phyloP scores from a whole-genome alignment of 2,888 invertebrate species.

The Merodon equestris region DNA sequence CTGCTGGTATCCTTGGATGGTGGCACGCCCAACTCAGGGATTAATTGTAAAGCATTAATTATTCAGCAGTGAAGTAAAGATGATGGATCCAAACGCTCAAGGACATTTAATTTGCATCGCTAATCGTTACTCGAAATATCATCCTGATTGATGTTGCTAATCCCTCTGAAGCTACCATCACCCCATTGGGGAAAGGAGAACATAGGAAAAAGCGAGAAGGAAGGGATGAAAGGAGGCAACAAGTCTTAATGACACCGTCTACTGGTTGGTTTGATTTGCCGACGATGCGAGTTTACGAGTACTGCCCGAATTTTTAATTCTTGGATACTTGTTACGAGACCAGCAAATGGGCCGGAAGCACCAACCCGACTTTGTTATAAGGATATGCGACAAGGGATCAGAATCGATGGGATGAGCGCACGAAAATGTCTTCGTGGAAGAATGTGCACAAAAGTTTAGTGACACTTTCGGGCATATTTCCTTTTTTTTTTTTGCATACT shows the following conservation, averaged over 20 bases:
- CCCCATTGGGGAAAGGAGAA: too few relatives aligned
- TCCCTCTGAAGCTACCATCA: constrained; percentile 24
- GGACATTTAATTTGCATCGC: constrained; percentile 68
- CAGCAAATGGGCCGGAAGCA: not conserved
- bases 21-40: constrained; percentile 35
- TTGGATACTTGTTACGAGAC: constrained; percentile 17
- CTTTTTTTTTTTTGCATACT: constrained; percentile 31
- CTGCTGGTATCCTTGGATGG: not conserved
- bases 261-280: constrained; percentile 23
- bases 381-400: too few relatives aligned
- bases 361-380: too few relatives aligned
- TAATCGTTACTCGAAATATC: constrained; percentile 67
- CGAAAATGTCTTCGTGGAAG: too few relatives aligned
- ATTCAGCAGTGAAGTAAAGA: constrained; percentile 57
- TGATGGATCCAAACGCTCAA: constrained; percentile 60
- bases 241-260: constrained; percentile 10
- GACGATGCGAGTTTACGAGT: constrained; percentile 20
- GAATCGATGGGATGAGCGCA: too few relatives aligned
- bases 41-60: constrained; percentile 64
- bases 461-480: constrained; percentile 64
- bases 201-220: too few relatives aligned
- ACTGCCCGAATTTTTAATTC: constrained; percentile 46
- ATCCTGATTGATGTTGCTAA: constrained; percentile 64
- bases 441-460: constrained; percentile 40
- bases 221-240: not conserved